Evolutionary conservation across 2,797 vertebrate genomes (phyloP).

Genomic region (Sebastes hopkinsi): DNA sequence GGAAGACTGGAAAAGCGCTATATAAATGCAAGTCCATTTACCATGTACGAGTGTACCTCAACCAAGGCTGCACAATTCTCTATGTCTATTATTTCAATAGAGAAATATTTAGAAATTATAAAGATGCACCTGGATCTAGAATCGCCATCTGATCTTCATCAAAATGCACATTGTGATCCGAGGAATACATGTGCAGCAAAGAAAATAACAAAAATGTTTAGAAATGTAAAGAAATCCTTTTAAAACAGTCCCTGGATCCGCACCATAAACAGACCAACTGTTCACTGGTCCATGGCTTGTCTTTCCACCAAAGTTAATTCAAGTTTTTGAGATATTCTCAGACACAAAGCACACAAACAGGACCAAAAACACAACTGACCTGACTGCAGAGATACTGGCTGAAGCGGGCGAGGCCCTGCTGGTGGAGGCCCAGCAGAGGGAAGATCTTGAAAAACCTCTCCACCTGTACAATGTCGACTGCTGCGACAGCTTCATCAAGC

Average conservation of each 20-base stretch:
- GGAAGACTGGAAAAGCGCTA: too few species aligned
- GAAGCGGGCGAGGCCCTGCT: conserved; percentile 95
- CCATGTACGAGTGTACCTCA: neutral
- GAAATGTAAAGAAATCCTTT: neutral
- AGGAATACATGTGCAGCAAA: neutral
- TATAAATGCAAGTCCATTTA: too few species aligned
- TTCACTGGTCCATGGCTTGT: neutral
- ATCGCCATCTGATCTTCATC: neutral
- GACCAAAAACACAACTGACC: conserved; percentile 75
- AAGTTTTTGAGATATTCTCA: neutral
- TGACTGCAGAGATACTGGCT: conserved; percentile 95
- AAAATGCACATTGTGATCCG: neutral
- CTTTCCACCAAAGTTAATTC: neutral
- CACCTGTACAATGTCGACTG: conserved; percentile 92
- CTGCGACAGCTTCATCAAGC: conserved; percentile 89
- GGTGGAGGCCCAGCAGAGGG: conserved; percentile 93
- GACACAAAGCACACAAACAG: neutral
- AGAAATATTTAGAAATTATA: neutral
- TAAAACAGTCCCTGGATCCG: neutral
- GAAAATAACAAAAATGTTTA: neutral
- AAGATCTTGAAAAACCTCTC: conserved; percentile 99
- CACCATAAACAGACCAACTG: neutral
- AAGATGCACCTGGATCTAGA: neutral
- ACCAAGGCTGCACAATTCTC: neutral
- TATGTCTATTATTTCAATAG: neutral